Conservation (phyloP, 2,113 vertebrate species). For the Platanista minor region DNA sequence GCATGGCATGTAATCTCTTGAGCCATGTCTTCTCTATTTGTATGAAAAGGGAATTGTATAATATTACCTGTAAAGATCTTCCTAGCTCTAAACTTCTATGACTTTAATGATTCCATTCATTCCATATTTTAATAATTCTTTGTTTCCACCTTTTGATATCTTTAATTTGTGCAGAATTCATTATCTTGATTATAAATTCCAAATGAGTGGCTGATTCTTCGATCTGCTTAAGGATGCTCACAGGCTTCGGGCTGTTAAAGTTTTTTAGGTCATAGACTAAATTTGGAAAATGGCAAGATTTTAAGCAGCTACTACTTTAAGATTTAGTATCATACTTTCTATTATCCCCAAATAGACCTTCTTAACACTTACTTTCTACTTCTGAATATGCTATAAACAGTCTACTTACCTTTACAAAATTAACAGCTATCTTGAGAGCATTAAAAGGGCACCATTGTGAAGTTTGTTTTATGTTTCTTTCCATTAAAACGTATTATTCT, state of each 20-base stretch:
- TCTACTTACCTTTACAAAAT: slow-evolving; percentile 39
- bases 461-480: slow-evolving; percentile 37
- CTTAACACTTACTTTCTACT: not conserved
- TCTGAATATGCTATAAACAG: slow-evolving; percentile 24
- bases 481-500: slow-evolving; percentile 45
- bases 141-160: not conserved
- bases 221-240: not conserved
- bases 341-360: slow-evolving; percentile 6
- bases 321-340: slow-evolving; percentile 48
- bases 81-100: not conserved
- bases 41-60: not conserved
- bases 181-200: not conserved
- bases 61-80: not conserved
- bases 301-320: slow-evolving; percentile 39
- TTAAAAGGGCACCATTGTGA: slow-evolving; percentile 30
- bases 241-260: not conserved
- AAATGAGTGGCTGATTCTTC: not conserved
- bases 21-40: not conserved
- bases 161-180: not conserved
- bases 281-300: slow-evolving; percentile 34
- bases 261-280: slow-evolving; percentile 54
- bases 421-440: slow-evolving; percentile 27
- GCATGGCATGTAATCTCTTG: no score
- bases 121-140: not conserved
- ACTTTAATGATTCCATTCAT: not conserved